Percentiles rank a stretch among this genome's conserved stretches.
Conservation (phyloP, 2,113 vertebrate species). For the Corythornis cristatus region DNA sequence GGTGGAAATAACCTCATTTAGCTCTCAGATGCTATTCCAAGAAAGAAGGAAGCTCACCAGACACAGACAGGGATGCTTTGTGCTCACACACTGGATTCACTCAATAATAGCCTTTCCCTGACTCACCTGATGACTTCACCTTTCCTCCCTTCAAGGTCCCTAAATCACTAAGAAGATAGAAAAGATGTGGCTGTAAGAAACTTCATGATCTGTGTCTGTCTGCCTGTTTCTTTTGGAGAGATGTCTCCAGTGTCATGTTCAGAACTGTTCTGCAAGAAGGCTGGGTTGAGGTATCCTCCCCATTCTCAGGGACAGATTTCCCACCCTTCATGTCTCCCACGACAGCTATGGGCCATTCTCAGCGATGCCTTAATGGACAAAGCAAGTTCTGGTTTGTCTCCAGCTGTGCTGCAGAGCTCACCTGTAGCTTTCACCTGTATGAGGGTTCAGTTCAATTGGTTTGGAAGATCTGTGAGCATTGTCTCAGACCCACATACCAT, state of each 20-base stretch:
- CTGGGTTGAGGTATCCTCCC: not conserved
- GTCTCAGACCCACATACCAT: not conserved
- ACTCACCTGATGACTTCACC: not conserved
- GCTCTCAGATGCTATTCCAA: constrained; percentile 14
- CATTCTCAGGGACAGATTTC: not conserved
- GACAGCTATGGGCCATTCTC: not conserved
- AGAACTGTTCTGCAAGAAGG: not conserved
- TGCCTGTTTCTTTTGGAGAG: not conserved
- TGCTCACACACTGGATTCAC: not conserved
- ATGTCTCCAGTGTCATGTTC: not conserved
- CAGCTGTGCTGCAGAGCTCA: not conserved
- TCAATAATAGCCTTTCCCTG: not conserved
- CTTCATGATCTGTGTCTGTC: not conserved
- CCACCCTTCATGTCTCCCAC: not conserved
- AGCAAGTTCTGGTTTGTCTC: not conserved
- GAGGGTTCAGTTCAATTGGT: not conserved
- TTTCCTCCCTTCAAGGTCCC: not conserved
- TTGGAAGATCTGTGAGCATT: not conserved
- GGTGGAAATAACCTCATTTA: not conserved
- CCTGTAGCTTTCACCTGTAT: not conserved
- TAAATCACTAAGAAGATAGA: not conserved
- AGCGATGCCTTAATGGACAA: not conserved
- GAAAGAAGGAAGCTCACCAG: constrained; percentile 4
- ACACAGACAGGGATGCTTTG: not conserved
- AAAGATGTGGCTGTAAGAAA: not conserved